These are phyloP conservation scores for Scaptomyza caliginosa DNA, from an alignment of 2,888 invertebrate genomes.

Conservation along the genomic window DNA sequence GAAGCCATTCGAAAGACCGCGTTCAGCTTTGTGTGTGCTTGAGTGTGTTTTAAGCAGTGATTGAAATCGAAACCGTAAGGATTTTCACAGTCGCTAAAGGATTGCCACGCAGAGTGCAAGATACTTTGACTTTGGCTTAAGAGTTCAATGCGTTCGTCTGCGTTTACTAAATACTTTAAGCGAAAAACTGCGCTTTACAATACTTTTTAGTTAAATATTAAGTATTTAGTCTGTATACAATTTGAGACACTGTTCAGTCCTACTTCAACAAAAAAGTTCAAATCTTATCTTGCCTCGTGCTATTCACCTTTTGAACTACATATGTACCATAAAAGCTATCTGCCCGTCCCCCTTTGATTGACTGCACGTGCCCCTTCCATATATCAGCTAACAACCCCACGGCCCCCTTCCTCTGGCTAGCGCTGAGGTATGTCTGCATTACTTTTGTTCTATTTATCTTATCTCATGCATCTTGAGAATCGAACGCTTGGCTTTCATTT, in stretches of 20 bases:
- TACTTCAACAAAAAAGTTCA: too few species aligned
- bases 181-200: too few species aligned
- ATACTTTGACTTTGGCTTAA: constrained; percentile 62
- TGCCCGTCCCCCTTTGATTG: constrained; percentile 37
- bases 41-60: constrained; percentile 48
- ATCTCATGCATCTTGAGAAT: constrained; percentile 60
- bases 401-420: too few species aligned
- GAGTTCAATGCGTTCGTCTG: constrained; percentile 61
- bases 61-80: constrained; percentile 74
- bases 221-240: too few species aligned
- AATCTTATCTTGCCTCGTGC: constrained; percentile 8
- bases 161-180: constrained; percentile 22
- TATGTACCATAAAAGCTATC: neutral
- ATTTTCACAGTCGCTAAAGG: constrained; percentile 44
- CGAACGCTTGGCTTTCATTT: constrained; percentile 63
- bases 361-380: constrained; percentile 44
- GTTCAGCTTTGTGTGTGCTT: too few species aligned
- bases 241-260: too few species aligned
- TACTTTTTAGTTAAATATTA: too few species aligned
- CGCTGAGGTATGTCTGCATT: constrained; percentile 19
- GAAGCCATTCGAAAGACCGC: constrained; percentile 50
- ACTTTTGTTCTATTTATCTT: constrained; percentile 71
- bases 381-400: constrained; percentile 13
- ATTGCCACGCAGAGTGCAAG: constrained; percentile 46
- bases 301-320: constrained; percentile 15